Conservation (phyloP, 2,888 invertebrate genomes). For the Entomobrya proxima region DNA sequence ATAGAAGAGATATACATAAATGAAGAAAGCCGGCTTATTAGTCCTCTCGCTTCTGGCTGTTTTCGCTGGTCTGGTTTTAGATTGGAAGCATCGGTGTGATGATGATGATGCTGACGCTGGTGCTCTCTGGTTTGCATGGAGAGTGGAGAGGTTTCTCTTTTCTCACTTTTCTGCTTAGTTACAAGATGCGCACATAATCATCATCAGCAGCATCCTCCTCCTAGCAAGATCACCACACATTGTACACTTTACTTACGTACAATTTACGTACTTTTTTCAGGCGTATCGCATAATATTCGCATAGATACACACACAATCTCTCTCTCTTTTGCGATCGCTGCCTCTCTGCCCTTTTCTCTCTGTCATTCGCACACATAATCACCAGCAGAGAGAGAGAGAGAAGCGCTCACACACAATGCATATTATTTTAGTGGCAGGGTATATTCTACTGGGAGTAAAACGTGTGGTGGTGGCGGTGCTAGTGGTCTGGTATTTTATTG, state of each 20-base stretch:
- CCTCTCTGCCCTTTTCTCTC: not conserved
- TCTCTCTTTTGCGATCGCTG: not conserved
- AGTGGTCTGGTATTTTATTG: slow-evolving; percentile 46
- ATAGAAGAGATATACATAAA: not conserved
- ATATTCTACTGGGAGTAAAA: not conserved
- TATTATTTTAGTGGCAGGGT: not conserved
- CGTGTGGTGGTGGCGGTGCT: slow-evolving; percentile 20
- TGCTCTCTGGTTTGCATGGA: not conserved
- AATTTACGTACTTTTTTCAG: slow-evolving; percentile 44
- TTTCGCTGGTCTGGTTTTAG: slow-evolving; percentile 45
- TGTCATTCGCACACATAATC: slow-evolving; percentile 4
- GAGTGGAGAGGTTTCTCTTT: slow-evolving; percentile 29
- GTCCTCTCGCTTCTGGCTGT: slow-evolving; percentile 38
- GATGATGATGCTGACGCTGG: not conserved
- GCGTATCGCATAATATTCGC: slow-evolving; percentile 47
- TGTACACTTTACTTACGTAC: slow-evolving; percentile 46
- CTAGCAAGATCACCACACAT: slow-evolving; percentile 31
- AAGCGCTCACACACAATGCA: slow-evolving; percentile 38
- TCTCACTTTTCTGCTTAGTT: slow-evolving; percentile 44
- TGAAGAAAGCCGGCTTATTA: slow-evolving; percentile 52
- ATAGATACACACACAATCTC: slow-evolving; percentile 37
- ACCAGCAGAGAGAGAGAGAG: too few species aligned
- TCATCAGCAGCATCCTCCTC: not conserved
- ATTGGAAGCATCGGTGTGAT: slow-evolving; percentile 27
- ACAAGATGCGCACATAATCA: slow-evolving; percentile 54